Conservation (phyloP, 2,888 invertebrate species). For the Drosophila villosipedis region DNA sequence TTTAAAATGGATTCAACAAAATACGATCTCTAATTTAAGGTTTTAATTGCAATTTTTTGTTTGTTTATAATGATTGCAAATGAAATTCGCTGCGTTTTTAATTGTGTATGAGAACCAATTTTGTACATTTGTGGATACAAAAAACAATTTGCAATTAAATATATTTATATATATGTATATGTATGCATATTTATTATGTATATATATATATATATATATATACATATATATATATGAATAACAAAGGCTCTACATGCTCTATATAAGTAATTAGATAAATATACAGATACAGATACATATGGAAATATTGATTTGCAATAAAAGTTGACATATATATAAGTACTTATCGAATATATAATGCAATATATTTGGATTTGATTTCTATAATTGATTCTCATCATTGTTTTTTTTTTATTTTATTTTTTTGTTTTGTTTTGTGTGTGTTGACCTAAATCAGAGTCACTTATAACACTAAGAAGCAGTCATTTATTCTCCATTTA, state of each 20-base stretch:
- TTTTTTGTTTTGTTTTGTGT: slow-evolving; percentile 25
- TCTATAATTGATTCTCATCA: slow-evolving; percentile 65
- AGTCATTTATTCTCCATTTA: slow-evolving; percentile 85
- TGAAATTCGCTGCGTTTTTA: slow-evolving; percentile 76
- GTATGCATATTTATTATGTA: slow-evolving; percentile 18
- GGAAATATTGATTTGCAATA: slow-evolving; percentile 51
- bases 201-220: slow-evolving; percentile 13
- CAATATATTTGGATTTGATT: slow-evolving; percentile 77
- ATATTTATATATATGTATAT: slow-evolving; percentile 24
- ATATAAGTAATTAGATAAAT: slow-evolving; percentile 54
- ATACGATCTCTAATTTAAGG: slow-evolving; percentile 54
- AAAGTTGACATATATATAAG: slow-evolving; percentile 61
- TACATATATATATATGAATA: slow-evolving; percentile 38
- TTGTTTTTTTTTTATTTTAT: slow-evolving; percentile 13
- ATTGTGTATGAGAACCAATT: slow-evolving; percentile 79
- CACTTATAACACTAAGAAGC: slow-evolving; percentile 83
- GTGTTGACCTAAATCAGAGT: slow-evolving; percentile 74
- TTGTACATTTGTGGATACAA: slow-evolving; percentile 71
- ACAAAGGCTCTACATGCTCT: slow-evolving; percentile 75
- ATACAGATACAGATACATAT: slow-evolving; percentile 37
- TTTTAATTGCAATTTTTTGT: slow-evolving; percentile 59
- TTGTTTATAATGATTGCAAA: slow-evolving; percentile 61
- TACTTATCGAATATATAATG: slow-evolving; percentile 67
- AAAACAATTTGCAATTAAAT: slow-evolving; percentile 47
- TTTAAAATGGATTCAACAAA: slow-evolving; percentile 67